Base-by-base conservation (phyloP, 2,888 invertebrate genomes). In the Eumerus sabulonum region DNA sequence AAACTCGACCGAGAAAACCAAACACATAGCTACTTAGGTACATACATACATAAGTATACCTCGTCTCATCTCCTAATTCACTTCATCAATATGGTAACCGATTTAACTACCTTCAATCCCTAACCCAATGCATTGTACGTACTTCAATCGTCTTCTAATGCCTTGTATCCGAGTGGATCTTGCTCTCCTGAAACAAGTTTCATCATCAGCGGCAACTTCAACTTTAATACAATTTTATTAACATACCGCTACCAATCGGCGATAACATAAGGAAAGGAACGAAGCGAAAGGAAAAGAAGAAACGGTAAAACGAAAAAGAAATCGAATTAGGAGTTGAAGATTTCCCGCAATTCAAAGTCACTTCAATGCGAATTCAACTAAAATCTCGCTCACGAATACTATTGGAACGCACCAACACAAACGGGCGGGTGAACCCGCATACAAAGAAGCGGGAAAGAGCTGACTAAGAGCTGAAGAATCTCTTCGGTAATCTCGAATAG, bases 281-380 rank as follows among this genome's bases (percentile, higher is more conserved):
- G 9, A 14, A 17, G 12, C 5, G 14, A 40, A 38, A 9, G 3
- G 16, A 27, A 27, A 14, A 44, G 45, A 67, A 51, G 48, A 42
- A 45, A 54, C 44, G 27, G 27, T 7, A 27, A 27, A 27, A 40
- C 16, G 16, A 67, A 59, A 57, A 68, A 56, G 48, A 71, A 57
- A 63, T 71, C 50, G 71, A 63, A 71, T 71, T 71, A 63, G n/a
- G n/a, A n/a, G 56, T 63, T 63, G 54, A 71, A 71, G 71, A 63
- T 71, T 71, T 71, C 62, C 68, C 68, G 68, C 68, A 54, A 70
- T 70, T 70, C 70, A 70, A 70, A 70, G 70, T 62, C 70, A 70
- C 60, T 59, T 38, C 68, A 53, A 70, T 60, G 70, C 60, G 60
- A 70, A 70, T 60, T 40, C 40, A 63, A 63, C 35, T 50, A 53